Conservation (phyloP, 2,113 vertebrate species). For the Dunckerocampus dactyliophorus region DNA sequence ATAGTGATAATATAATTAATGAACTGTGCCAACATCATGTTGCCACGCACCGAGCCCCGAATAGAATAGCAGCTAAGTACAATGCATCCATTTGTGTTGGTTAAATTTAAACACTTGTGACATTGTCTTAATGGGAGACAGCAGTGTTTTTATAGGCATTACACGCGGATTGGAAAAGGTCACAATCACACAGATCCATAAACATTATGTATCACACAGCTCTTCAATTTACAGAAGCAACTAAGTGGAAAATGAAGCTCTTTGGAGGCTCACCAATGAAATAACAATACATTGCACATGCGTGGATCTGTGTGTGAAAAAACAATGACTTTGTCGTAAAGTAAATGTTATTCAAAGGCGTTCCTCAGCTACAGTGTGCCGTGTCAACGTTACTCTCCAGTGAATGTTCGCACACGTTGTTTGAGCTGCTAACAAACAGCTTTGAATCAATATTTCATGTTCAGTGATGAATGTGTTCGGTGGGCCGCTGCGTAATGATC, state of each 20-base stretch:
- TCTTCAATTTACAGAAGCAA: conserved; percentile 1
- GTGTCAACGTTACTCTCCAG: not conserved
- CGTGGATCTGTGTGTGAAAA: not conserved
- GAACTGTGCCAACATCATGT: no score
- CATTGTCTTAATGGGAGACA: not conserved
- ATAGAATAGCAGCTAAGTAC: no score
- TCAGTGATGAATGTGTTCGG: conserved; percentile 30
- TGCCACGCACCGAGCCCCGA: no score
- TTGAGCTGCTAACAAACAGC: conserved; percentile 32
- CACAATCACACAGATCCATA: conserved; percentile 1
- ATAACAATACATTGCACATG: not conserved
- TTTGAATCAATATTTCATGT: conserved; percentile 34
- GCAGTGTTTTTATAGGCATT: not conserved
- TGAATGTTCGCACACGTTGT: not conserved
- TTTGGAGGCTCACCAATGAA: not conserved
- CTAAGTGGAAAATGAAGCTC: conserved; percentile 4
- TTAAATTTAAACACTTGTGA: not conserved
- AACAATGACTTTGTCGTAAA: not conserved
- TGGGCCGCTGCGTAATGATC: conserved; percentile 16
- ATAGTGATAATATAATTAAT: no score
- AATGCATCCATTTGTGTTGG: no score
- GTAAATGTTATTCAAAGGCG: not conserved
- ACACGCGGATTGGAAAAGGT: not conserved
- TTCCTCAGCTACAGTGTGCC: not conserved
- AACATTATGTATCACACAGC: not conserved